Conservation (phyloP, 2,797 vertebrate genomes). For the Zalophus californianus region DNA sequence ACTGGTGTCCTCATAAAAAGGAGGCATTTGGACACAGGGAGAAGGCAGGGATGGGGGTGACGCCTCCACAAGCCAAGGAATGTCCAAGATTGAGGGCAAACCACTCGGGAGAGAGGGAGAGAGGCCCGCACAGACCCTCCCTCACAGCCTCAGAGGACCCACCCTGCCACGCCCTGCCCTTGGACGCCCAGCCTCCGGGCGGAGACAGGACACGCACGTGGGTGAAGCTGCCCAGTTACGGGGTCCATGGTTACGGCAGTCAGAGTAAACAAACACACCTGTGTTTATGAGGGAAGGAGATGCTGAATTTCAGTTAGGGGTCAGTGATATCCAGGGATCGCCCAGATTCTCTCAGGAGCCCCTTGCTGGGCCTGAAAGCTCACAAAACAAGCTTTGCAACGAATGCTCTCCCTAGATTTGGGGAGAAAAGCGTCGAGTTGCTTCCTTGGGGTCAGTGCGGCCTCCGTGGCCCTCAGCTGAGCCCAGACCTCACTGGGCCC, state of each 20-base stretch:
- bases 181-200: background rate
- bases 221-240: accelerated
- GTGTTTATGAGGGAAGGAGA: background rate
- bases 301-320: background rate
- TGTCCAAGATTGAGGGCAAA: accelerated
- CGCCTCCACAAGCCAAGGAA: accelerated
- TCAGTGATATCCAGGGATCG: background rate
- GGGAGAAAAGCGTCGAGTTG: background rate
- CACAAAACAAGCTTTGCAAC: background rate
- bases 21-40: background rate
- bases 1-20: background rate
- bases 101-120: background rate
- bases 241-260: accelerated
- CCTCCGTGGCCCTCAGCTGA: accelerated
- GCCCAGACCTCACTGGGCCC: background rate
- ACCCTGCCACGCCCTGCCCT: background rate
- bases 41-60: background rate
- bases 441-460: accelerated
- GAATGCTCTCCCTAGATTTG: background rate
- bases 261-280: accelerated
- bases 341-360: background rate
- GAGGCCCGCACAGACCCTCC: accelerated
- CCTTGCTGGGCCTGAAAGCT: too few species aligned
- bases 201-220: accelerated
- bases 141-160: too few species aligned